Percentiles rank a stretch among this genome's conserved stretches.
phyloP scores from a whole-genome alignment of 1,140 invertebrate genomes.

The Heterodera schachtii region DNA sequence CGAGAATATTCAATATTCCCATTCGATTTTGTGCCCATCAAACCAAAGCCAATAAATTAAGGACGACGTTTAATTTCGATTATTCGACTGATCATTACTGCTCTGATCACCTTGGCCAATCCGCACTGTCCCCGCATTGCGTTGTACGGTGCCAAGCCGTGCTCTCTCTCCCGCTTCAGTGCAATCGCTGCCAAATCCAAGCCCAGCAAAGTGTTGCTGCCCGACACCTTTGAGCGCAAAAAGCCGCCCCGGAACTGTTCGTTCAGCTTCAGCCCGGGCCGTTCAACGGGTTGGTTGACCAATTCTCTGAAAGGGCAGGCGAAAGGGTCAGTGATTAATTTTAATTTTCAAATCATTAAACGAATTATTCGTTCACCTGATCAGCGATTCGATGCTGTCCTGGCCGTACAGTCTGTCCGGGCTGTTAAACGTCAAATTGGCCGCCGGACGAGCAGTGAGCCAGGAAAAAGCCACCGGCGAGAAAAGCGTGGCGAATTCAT shows the following conservation, averaged over 20 bases:
- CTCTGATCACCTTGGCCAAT: conserved; percentile 25
- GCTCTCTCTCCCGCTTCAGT: conserved; percentile 49
- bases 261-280: conserved; percentile 46
- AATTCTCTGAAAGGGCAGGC: conserved; percentile 48
- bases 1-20: no score
- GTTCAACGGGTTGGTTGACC: conserved; percentile 39
- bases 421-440: conserved; percentile 48
- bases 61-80: neutral
- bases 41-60: conserved; percentile 10
- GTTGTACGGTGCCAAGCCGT: conserved; percentile 48
- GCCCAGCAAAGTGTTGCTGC: conserved; percentile 26
- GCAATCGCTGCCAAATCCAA: conserved; percentile 48
- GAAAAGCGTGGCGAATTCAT: conserved; percentile 51
- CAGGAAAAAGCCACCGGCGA: conserved; percentile 48
- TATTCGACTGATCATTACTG: neutral
- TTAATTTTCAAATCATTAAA: no score
- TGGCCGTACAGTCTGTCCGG: conserved; percentile 43
- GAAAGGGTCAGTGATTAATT: neutral
- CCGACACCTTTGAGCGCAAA: conserved; percentile 30
- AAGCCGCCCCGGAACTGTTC: conserved; percentile 49
- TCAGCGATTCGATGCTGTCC: conserved; percentile 43
- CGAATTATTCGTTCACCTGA: conserved; percentile 32
- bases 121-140: conserved; percentile 47
- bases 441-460: conserved; percentile 19
- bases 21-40: no score